Evolutionary conservation across 2,113 vertebrate species (phyloP), one percentile per base, ranked within the genome.

Genomic region (Trochalopteron elliotii): DNA sequence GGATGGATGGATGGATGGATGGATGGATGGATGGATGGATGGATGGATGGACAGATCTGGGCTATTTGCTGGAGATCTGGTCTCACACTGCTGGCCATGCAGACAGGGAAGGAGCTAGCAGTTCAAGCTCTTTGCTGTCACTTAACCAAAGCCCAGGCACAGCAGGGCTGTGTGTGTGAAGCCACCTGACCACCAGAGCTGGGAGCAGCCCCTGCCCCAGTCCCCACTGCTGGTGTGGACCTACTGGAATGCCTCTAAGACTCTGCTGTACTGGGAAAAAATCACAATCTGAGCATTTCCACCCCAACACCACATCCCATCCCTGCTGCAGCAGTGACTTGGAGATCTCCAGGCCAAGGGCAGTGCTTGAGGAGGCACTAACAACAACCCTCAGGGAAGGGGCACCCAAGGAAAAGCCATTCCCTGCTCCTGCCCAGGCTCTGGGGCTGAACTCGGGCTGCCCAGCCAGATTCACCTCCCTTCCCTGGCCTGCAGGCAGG

Each of bases 201-300:
- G 35, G 39, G 27, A 86, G 14, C 61, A 68, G 39, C 59, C 65
- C 33, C 21, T 19, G 35, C 20, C 68, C 53, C 4, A 0, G 13
- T 42, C 71, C 23, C 4, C 5, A 4, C 28, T 27, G 49, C 3
- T 1, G 0, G 6, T 10, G 5, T 33, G 31, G 23, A 20, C 16
- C 57, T 27, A 2, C 1, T 12, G n/a, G n/a, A 49, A n/a, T 4
- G 5, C 3, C 45, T 39, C 33, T 19, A 12, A 24, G 47, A 21
- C 31, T 56, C 39, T 35, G 17, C 22, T 31, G 2, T 8, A 2
- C 56, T 35, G 11, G 30, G 24, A 42, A 15, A 69, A 80, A 69
- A 27, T 16, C 12, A 81, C 81, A 47, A 5, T 13, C 37, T 18
- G 37, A 64, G 33, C 20, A 3, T 87, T 64, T 39, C 61, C 12